Percentiles rank a stretch among this genome's conserved stretches.
phyloP scores from a whole-genome alignment of 1,140 invertebrate species.

The Saccostrea glomerata region DNA sequence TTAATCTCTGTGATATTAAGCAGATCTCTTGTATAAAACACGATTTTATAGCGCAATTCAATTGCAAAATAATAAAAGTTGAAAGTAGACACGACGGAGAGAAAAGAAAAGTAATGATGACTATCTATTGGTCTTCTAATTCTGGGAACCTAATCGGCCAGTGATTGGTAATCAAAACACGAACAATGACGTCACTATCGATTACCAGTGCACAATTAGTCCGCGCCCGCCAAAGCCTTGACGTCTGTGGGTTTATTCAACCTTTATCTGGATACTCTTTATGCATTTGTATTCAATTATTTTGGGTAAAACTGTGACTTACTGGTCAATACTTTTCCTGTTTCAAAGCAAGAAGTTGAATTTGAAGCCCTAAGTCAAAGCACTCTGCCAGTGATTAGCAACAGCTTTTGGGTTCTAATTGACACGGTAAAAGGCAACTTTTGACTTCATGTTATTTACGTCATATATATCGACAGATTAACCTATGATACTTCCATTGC shows the following conservation, averaged over 20 bases:
- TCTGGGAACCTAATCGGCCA: neutral
- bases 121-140: neutral
- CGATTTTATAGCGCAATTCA: neutral
- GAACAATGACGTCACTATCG: conserved; percentile 27
- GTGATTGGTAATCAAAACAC: conserved; percentile 16
- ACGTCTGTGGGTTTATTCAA: conserved; percentile 6
- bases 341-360: conserved; percentile 4
- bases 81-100: neutral
- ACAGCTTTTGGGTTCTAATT: no score
- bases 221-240: conserved; percentile 13
- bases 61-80: neutral
- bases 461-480: no score
- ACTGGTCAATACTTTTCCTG: conserved; percentile 17
- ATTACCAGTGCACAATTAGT: conserved; percentile 6
- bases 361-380: neutral
- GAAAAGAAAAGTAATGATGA: neutral
- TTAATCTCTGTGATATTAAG: neutral
- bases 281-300: conserved; percentile 22
- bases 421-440: no score
- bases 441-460: no score
- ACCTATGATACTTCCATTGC: no score
- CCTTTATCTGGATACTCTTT: conserved; percentile 7
- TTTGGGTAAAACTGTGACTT: conserved; percentile 7
- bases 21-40: neutral
- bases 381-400: no score